A percentile compares a stretch with the other conserved stretches of the same genome.
Evolutionary conservation across 2,888 invertebrate genomes (phyloP).

Genomic region (Caenorhabditis angaria): DNA sequence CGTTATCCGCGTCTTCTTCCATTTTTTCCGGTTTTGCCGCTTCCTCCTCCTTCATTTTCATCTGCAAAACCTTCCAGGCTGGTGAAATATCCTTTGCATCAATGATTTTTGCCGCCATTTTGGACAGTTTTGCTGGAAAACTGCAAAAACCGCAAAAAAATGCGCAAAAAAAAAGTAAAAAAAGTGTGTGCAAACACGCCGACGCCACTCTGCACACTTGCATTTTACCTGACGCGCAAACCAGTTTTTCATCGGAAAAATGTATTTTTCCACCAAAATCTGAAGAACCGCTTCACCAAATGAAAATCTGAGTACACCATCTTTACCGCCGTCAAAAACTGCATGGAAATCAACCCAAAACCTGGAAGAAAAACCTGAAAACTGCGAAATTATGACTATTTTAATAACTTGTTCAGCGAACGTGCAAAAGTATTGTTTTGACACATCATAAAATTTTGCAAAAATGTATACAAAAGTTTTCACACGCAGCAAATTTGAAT

Average conservation of each 20-base stretch:
- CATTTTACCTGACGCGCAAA: background rate
- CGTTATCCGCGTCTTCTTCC: constrained; percentile 28
- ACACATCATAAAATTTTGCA: no score
- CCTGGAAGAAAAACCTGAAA: no score
- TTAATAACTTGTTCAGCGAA: no score
- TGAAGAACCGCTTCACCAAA: no score
- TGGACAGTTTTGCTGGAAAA: background rate
- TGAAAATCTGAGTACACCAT: no score
- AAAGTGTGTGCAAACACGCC: background rate
- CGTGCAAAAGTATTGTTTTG: no score
- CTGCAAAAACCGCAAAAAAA: background rate
- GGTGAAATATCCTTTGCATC: constrained; percentile 53
- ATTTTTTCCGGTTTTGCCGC: constrained; percentile 17
- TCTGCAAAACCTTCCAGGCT: constrained; percentile 60
- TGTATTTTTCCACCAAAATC: no score
- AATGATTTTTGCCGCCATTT: constrained; percentile 24
- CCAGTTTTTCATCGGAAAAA: background rate
- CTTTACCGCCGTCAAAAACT: no score
- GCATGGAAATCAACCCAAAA: no score
- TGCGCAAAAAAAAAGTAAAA: background rate
- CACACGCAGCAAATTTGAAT: no score
- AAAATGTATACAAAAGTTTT: no score
- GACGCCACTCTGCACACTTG: background rate
- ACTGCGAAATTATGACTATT: no score
- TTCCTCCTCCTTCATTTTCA: constrained; percentile 51